Evolutionary conservation across 2,113 vertebrate species (phyloP), one percentile per base, ranked within the genome.

Genomic region (Calonectris borealis): DNA sequence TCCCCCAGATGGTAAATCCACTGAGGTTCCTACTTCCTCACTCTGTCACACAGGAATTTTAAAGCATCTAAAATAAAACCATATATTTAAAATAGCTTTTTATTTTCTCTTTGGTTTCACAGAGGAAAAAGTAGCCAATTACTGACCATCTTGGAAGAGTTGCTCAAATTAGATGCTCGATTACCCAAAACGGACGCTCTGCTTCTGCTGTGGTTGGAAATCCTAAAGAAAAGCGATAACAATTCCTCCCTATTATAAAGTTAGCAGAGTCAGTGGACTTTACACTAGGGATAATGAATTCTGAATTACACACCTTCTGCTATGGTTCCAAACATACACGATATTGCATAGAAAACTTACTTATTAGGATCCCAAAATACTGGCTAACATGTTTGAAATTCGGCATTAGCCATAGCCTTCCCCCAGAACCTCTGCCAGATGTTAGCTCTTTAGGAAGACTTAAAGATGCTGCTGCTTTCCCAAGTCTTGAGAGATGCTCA

Each of bases 391-490:
- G 16, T 65, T 29, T 79, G 65, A 79, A 62, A 55, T 6, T 20
- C 0, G 4, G 17, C 46, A 15, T 21, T 25, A 86, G 38, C 54
- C 18, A 29, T 5, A 87, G 66, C 57, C 64, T 72, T 29, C 12
- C 55, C 70, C 78, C 72, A 20, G 42, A 48, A 51, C 51, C 86
- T 54, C 82, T 69, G 95, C 97, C 98, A 98, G 97, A 97, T 98
- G 97, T 98, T 96, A 18, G 46, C 88, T 76, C 92, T 88, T 81
- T 46, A 46, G 55, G 81, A 73, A 61, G 66, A 54, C 87, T 72
- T 29, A 22, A 54, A 77, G 95, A 71, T 61, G 84, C 61, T 76
- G 83, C 77, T 26, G 57, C 68, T 89, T 84, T 90, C 94, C 80
- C 65, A 84, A 31, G 48, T 62, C 75, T 71, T 87, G 79, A 69